Base-by-base conservation (phyloP, 1,140 invertebrate genomes). In the Orius insidiosus region DNA sequence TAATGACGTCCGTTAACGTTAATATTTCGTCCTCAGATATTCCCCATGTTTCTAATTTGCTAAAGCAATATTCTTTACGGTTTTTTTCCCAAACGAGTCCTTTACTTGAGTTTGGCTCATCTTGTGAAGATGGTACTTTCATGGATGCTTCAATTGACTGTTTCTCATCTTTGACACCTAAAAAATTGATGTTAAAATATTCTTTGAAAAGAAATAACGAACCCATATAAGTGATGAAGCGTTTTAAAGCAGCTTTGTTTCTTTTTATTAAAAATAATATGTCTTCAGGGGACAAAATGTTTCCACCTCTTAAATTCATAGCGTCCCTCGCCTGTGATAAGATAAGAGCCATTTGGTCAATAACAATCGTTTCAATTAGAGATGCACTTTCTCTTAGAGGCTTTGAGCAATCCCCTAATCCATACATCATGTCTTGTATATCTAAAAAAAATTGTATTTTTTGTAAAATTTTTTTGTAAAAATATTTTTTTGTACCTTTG, bases 381-480 rank as follows among this genome's bases (percentile, higher is more conserved):
- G 67, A 59, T 2, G 78, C 76, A 11, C 75, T 75, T 47, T 75
- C 74, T 9, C 68, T 63, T 46, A 76, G 68, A 3, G 76, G 75
- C 43, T 69, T 69, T 14, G 68, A 65, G 57, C 72, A 72, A 54
- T 80, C 78, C n/a, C 78, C 78, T 58, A 79, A 75, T 13, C 76
- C 76, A 59, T 74, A 73, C 76, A 78, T 76, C 74, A 78, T 78
- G 48, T 69, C 65, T 13, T 73, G 74, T 51, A 78, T 76, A 57
- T 76, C 72, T 56, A 55, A 39, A 58, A 49, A 62, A 15, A n/a
- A n/a, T n/a, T n/a, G n/a, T 15, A 36, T 36, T 3, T n/a, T n/a
- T n/a, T n/a, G n/a, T n/a, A n/a, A n/a, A n/a, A n/a, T n/a, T n/a
- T 36, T 36, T 4, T 4, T 7, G 24, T 4, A 24, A 24, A 24